Conservation (phyloP, 2,797 vertebrate species). For the Gobio occitaniae region DNA sequence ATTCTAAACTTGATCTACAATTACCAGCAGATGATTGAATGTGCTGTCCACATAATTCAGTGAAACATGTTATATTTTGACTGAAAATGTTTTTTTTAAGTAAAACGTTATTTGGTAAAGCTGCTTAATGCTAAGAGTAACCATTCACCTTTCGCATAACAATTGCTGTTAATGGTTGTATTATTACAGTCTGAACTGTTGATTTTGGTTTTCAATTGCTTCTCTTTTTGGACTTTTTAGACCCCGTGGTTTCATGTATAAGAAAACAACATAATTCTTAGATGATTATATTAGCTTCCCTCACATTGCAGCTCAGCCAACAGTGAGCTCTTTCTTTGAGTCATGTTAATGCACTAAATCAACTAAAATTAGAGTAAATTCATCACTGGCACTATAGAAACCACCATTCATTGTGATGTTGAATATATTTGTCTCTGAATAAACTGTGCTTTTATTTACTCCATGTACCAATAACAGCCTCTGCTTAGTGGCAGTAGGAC, state of each 20-base stretch:
- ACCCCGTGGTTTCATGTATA: conserved; percentile 33
- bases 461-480: conserved; percentile 49
- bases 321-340: conserved; percentile 29
- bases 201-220: conserved; percentile 40
- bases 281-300: conserved; percentile 26
- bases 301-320: conserved; percentile 8
- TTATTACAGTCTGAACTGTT: conserved; percentile 44
- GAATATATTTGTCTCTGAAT: conserved; percentile 44
- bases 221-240: conserved; percentile 45
- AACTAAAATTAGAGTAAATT: conserved; percentile 17
- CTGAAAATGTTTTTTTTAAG: neutral
- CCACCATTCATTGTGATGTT: conserved; percentile 20
- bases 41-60: conserved; percentile 1
- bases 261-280: conserved; percentile 30
- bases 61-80: neutral
- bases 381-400: conserved; percentile 19
- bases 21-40: conserved; percentile 27
- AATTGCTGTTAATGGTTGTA: conserved; percentile 22
- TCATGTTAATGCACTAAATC: conserved; percentile 31
- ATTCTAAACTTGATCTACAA: conserved; percentile 71
- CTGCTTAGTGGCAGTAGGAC: conserved; percentile 38
- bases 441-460: conserved; percentile 55
- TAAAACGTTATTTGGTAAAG: conserved; percentile 21
- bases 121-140: conserved; percentile 30
- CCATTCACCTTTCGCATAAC: conserved; percentile 33